Percentiles rank a stretch among this genome's conserved stretches.
Conservation (phyloP, 1,140 invertebrate species). For the Diuraphis noxia region DNA sequence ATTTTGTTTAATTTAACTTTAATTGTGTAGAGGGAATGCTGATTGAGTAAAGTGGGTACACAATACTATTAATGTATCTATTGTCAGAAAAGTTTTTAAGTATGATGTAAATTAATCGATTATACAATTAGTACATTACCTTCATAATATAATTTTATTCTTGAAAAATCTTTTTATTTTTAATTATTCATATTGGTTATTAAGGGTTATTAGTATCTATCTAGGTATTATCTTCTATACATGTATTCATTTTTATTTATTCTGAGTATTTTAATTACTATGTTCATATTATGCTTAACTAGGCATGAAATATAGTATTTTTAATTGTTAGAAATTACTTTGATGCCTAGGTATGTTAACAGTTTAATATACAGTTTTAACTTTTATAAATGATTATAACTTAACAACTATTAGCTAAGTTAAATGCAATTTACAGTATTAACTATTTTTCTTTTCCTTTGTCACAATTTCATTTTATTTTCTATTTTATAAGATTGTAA, state of each 20-base stretch:
- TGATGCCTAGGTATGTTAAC: too few relatives aligned
- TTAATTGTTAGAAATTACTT: not conserved
- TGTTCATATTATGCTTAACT: not conserved
- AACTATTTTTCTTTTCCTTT: not conserved
- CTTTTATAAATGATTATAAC: not conserved
- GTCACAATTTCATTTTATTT: not conserved
- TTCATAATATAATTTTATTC: too few relatives aligned
- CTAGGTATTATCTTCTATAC: not conserved
- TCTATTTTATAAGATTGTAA: not conserved
- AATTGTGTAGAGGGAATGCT: not conserved
- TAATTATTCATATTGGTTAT: not conserved
- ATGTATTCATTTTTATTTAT: not conserved
- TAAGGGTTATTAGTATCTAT: not conserved
- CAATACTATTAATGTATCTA: not conserved
- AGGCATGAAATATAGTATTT: not conserved
- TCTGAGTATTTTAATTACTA: too few relatives aligned
- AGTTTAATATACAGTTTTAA: not conserved
- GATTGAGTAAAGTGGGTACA: not conserved
- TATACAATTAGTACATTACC: too few relatives aligned
- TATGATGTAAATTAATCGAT: not conserved
- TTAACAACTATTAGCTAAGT: not conserved
- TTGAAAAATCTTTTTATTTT: too few relatives aligned
- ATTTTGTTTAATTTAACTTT: not conserved
- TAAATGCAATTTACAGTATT: not conserved
- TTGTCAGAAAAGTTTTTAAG: not conserved